These are phyloP conservation scores for Eilema caniola DNA, from an alignment of 2,888 invertebrate species.

Conservation along the genomic window DNA sequence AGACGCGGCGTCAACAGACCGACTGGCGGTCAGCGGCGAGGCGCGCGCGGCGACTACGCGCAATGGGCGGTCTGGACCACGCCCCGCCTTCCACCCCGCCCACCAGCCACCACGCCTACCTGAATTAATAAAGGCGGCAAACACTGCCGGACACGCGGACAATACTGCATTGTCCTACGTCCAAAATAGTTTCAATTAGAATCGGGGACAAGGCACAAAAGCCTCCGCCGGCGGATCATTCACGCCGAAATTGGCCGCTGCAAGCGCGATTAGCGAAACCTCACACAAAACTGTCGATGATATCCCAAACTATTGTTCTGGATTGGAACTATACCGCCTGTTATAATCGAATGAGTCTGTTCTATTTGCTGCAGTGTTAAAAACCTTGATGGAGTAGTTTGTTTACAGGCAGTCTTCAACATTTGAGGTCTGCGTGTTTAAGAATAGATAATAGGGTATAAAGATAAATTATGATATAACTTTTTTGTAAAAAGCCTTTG, in stretches of 20 bases:
- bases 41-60: conserved; percentile 61
- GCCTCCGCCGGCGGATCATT: conserved; percentile 77
- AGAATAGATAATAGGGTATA: too few relatives aligned
- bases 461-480: background rate
- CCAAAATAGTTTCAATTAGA: conserved; percentile 87
- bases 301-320: conserved; percentile 42
- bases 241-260: conserved; percentile 79
- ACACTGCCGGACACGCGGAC: conserved; percentile 86
- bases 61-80: conserved; percentile 58
- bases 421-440: background rate
- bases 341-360: conserved; percentile 40
- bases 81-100: conserved; percentile 74
- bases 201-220: conserved; percentile 81
- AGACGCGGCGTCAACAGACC: conserved; percentile 78
- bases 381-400: background rate
- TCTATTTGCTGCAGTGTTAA: conserved; percentile 8
- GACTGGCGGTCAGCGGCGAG: conserved; percentile 66
- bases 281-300: conserved; percentile 57
- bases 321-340: conserved; percentile 46
- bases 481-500: background rate
- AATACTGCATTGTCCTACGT: conserved; percentile 84
- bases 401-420: background rate
- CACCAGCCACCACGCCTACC: conserved; percentile 75
- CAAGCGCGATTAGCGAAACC: conserved; percentile 70
- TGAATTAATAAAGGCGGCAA: conserved; percentile 87